These are phyloP conservation scores for Pogonophryne albipinna DNA, from an alignment of 2,797 vertebrate species.

Conservation along the genomic window DNA sequence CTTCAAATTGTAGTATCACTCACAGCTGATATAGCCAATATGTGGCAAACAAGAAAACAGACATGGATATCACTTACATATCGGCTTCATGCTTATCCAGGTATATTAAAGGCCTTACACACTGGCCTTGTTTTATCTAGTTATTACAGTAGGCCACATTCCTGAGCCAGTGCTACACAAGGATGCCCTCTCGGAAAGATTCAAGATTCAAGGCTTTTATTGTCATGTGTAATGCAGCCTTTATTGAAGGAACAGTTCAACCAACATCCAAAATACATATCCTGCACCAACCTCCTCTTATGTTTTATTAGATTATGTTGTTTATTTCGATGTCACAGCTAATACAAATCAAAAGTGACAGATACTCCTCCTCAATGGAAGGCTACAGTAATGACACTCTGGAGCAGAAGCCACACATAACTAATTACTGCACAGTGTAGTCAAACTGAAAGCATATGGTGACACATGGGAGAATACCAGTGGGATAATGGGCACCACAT, in stretches of 20 bases:
- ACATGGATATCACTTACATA: neutral
- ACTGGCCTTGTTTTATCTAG: neutral
- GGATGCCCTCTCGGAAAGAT: no score
- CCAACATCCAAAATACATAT: no score
- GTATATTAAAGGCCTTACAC: constrained; percentile 4
- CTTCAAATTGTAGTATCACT: neutral
- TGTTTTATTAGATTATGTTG: neutral
- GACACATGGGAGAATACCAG: neutral
- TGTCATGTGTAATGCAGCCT: neutral
- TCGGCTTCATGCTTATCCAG: neutral
- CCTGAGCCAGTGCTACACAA: neutral
- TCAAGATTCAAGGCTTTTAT: no score
- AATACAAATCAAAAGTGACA: neutral
- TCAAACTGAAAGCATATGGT: constrained; percentile 12
- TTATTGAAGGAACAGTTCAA: neutral
- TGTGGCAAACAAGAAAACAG: neutral
- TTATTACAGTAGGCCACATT: neutral
- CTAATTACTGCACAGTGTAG: neutral
- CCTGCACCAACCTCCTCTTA: neutral
- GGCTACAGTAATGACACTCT: neutral
- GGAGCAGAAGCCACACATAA: neutral
- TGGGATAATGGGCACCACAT: constrained; percentile 26
- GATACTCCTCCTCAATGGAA: neutral
- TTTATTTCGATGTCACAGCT: neutral
- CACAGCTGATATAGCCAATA: neutral